Conservation (phyloP, 2,113 vertebrate species). For the Accipiter virgatus region DNA sequence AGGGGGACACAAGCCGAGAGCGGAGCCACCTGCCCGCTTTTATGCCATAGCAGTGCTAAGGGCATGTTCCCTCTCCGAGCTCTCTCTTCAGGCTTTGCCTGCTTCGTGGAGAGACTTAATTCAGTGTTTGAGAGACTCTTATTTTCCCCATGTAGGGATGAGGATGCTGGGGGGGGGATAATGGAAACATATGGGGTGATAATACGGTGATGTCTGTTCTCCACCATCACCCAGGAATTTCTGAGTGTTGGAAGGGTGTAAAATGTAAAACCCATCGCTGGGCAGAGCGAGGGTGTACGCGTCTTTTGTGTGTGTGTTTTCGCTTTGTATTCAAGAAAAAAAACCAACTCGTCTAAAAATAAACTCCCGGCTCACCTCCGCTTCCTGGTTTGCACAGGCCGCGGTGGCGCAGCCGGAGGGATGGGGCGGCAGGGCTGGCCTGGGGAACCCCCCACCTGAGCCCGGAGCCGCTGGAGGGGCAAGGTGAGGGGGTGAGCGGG, state of each 20-base stretch:
- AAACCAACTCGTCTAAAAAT: neutral
- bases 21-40: neutral
- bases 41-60: neutral
- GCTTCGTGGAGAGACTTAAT: neutral
- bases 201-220: neutral
- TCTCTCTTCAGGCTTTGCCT: neutral
- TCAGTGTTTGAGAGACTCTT: neutral
- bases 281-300: neutral
- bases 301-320: neutral
- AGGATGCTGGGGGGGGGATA: neutral
- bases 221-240: neutral
- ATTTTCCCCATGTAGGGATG: neutral
- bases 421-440: neutral
- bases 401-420: neutral
- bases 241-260: neutral
- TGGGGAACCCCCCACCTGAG: neutral
- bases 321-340: neutral
- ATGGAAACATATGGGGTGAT: neutral
- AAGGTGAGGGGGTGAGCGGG: neutral
- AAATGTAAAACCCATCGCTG: neutral
- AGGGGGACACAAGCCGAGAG: neutral
- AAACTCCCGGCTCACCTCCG: neutral
- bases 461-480: accelerated
- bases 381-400: slow-evolving; percentile 8
- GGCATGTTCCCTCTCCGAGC: neutral